Evolutionary conservation across 2,797 vertebrate species (phyloP), one percentile per base, ranked within the genome.

Genomic region (Falco peregrinus): DNA sequence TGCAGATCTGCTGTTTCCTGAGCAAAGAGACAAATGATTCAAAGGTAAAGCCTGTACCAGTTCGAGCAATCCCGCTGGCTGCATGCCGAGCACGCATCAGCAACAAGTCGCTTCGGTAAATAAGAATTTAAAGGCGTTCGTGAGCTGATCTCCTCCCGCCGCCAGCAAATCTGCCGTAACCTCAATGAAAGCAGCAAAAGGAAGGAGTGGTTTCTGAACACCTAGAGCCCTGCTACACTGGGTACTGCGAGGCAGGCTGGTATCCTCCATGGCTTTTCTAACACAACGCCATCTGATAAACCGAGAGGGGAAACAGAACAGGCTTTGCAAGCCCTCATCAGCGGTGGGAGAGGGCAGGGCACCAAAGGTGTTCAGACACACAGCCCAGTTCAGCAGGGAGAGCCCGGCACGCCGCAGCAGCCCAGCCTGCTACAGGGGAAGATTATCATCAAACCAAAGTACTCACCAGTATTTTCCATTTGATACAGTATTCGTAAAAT

Each of bases 401-500:
- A 84, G 51, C 60, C n/a, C 60, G 31, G 92, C 25, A 1, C 1
- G 4, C 6, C 0, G 37, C 0, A 25, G 39, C 50, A 5, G 21
- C 57, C 5, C 3, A 31, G 24, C 51, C 64, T 4, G 21, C 22
- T 2, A 1, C n/a, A 0, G 6, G 31, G 60, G 68, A 5, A 31
- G 19, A 8, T 12, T 75, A 39, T 41, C 3, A 17, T 48, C 14
- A 74, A 67, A 80, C n/a, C 67, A 21, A 37, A 75, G 7, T 26
- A 24, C 80, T 81, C 69, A 2, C 50, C 15, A 5, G 71, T 8
- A 16, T 29, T 80, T 75, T 79, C 41, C 88, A 84, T n/a, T 48
- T 75, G 79, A 51, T 73, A 29, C 84, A 69, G 90, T 93, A 93
- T 96, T 95, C 97, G 97, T 85, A 37, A 97, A 97, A 96, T 48